These are phyloP conservation scores for Illadopsis cleaveri DNA, from an alignment of 2,113 vertebrate species.

Conservation along the genomic window DNA sequence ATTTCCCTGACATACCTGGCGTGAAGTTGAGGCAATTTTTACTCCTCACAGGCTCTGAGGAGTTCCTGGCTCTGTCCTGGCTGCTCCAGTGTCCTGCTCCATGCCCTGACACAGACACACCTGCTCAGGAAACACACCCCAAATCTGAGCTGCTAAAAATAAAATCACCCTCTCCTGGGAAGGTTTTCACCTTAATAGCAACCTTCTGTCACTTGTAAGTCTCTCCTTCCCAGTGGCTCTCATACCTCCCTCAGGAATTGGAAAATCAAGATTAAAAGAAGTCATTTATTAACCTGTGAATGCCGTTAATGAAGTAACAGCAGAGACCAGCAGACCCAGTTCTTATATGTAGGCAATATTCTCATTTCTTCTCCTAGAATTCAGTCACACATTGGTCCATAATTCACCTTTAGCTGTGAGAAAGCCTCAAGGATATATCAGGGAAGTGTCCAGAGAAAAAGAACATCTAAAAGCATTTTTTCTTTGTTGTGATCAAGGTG, in stretches of 20 bases:
- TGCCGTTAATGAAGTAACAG: not conserved
- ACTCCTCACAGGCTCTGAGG: not conserved
- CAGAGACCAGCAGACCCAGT: not conserved
- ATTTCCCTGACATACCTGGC: not conserved
- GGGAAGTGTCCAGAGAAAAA: not conserved
- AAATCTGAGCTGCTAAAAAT: not conserved
- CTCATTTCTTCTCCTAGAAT: not conserved
- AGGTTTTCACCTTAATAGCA: not conserved
- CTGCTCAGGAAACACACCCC: not conserved
- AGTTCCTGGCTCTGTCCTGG: not conserved
- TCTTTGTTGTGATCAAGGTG: not conserved
- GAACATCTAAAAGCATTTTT: not conserved
- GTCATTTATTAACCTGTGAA: not conserved
- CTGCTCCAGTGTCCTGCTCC: not conserved
- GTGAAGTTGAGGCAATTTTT: not conserved
- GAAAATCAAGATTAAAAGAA: not conserved
- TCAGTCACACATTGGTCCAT: fast-evolving
- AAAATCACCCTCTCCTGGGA: not conserved
- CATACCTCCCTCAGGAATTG: not conserved
- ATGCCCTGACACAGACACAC: not conserved
- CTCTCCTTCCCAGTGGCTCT: not conserved
- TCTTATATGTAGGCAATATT: not conserved
- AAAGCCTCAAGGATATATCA: not conserved
- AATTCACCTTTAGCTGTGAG: not conserved
- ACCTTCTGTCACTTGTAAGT: not conserved